Percentiles rank a stretch among this genome's conserved stretches.
Conservation (phyloP, 1,140 invertebrate species). For the Drosophila bifasciata region DNA sequence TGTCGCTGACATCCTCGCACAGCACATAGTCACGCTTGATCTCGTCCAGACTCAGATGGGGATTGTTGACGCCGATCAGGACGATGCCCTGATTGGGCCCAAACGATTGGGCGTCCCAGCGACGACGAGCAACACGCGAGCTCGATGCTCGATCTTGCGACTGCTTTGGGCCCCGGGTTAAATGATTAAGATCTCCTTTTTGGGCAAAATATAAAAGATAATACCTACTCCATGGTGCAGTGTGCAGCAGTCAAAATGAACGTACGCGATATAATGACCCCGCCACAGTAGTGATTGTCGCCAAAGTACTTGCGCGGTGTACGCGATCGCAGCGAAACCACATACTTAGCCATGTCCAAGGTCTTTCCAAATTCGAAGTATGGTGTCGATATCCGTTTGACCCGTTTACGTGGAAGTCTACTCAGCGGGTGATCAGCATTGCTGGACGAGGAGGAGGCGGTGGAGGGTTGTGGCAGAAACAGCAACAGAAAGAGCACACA, state of each 20-base stretch:
- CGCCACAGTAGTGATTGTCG: constrained; percentile 58
- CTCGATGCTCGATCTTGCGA: constrained; percentile 39
- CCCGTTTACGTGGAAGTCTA: constrained; percentile 1
- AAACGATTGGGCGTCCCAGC: constrained; percentile 46
- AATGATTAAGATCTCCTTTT: no score
- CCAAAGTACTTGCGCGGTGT: constrained; percentile 40
- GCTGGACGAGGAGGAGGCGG: no score
- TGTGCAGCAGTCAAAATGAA: constrained; percentile 51
- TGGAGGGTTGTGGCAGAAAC: not conserved
- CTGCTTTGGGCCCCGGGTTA: constrained; percentile 15
- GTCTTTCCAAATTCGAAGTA: not conserved
- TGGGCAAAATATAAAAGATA: not conserved
- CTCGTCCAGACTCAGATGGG: constrained; percentile 81
- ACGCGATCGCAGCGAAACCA: constrained; percentile 56
- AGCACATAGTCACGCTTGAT: constrained; percentile 83
- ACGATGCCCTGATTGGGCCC: constrained; percentile 85
- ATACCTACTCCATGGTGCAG: constrained; percentile 64
- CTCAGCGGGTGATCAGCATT: constrained; percentile 3
- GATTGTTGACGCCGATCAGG: constrained; percentile 87
- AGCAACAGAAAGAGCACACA: constrained; percentile 1
- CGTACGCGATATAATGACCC: constrained; percentile 27
- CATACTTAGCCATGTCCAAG: constrained; percentile 21
- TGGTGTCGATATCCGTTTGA: constrained; percentile 39
- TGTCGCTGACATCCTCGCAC: constrained; percentile 85
- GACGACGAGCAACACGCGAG: constrained; percentile 42